These are phyloP conservation scores for Hydrotaea cyrtoneurina DNA, from an alignment of 2,888 invertebrate species.

Conservation along the genomic window DNA sequence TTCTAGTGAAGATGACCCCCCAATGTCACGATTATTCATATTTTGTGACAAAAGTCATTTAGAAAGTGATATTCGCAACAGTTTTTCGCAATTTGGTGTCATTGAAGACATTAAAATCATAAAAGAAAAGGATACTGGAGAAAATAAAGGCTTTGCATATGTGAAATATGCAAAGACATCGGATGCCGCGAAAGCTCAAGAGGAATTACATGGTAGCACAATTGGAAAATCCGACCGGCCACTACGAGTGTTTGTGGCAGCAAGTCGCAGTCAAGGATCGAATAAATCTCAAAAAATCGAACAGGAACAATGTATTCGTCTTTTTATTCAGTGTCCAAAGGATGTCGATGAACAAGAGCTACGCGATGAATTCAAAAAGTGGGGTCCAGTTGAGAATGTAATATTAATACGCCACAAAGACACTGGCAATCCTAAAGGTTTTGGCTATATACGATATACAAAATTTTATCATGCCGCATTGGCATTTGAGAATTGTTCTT, in stretches of 20 bases:
- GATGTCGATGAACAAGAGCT: slow-evolving; percentile 88
- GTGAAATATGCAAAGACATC: slow-evolving; percentile 94
- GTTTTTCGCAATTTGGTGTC: slow-evolving; percentile 89
- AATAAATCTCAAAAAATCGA: slow-evolving; percentile 86
- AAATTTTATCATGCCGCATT: slow-evolving; percentile 91
- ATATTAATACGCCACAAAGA: slow-evolving; percentile 88
- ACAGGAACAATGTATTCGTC: slow-evolving; percentile 88
- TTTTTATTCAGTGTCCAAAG: slow-evolving; percentile 92
- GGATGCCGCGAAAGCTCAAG: slow-evolving; percentile 92
- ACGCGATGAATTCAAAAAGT: slow-evolving; percentile 88
- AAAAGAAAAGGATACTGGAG: slow-evolving; percentile 88
- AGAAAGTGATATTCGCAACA: slow-evolving; percentile 88
- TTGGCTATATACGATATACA: slow-evolving; percentile 91
- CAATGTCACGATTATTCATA: slow-evolving; percentile 93
- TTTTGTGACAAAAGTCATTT: slow-evolving; percentile 89
- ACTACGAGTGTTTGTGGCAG: slow-evolving; percentile 93
- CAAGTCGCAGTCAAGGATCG: slow-evolving; percentile 87
- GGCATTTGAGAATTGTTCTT: slow-evolving; percentile 93
- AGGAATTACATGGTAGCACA: slow-evolving; percentile 86
- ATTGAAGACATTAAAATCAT: slow-evolving; percentile 94
- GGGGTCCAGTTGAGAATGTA: slow-evolving; percentile 89
- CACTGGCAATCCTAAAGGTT: slow-evolving; percentile 91
- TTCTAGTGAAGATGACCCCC: slow-evolving; percentile 83
- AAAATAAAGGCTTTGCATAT: slow-evolving; percentile 93
- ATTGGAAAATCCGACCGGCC: slow-evolving; percentile 86